phyloP scores from a whole-genome alignment of 1,140 invertebrate genomes.

The Zophobas morio region DNA sequence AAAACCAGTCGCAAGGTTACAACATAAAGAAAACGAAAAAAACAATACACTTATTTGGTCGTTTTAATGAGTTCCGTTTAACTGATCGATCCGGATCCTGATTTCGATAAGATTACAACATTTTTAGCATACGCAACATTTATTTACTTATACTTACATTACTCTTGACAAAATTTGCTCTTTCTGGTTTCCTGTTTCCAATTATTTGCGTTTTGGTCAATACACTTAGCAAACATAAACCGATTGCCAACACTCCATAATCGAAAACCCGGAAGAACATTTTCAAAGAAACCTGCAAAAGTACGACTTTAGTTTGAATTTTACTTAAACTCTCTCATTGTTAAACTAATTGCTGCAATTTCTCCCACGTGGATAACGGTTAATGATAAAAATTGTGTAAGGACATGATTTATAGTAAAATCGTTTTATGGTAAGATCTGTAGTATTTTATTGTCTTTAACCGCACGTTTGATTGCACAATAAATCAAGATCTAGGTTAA shows the following conservation, averaged over 20 bases:
- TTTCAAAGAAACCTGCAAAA: constrained; percentile 2
- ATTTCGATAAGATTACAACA: no score
- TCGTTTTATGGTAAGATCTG: no score
- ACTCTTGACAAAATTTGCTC: background rate
- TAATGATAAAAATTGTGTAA: background rate
- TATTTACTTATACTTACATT: background rate
- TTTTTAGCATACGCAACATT: background rate
- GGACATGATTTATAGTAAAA: background rate
- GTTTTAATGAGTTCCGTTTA: no score
- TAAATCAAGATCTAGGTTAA: constrained; percentile 31
- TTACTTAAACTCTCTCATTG: no score
- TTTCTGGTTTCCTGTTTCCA: background rate
- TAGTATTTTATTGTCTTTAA: constrained; percentile 34
- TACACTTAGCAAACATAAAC: background rate
- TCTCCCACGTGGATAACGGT: no score
- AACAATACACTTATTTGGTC: no score
- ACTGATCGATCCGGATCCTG: no score
- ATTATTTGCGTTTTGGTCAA: background rate
- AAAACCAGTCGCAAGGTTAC: background rate
- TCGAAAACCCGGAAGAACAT: background rate
- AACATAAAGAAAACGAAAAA: background rate
- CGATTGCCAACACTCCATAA: background rate
- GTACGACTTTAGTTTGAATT: background rate
- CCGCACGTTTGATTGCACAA: constrained; percentile 20
- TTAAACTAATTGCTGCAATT: no score